These are phyloP conservation scores for Lordiphosa collinella DNA, from an alignment of 1,140 invertebrate genomes.

Conservation along the genomic window DNA sequence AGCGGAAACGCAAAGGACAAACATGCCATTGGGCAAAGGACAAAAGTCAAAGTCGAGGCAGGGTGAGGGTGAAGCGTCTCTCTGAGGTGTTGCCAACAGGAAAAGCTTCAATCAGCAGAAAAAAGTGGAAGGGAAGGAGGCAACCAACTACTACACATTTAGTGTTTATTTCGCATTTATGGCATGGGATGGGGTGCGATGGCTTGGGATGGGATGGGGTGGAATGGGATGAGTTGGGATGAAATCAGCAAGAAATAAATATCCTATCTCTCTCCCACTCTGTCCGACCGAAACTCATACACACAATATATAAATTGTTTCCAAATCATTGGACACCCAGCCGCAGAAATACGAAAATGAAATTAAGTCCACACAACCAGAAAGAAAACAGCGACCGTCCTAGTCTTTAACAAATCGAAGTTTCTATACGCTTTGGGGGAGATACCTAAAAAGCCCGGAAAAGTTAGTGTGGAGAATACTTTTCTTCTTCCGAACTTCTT, in stretches of 20 bases:
- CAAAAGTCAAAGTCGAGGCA: conserved; percentile 49
- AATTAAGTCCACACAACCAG: conserved; percentile 54
- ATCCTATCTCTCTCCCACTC: conserved; percentile 32
- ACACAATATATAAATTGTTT: conserved; percentile 69
- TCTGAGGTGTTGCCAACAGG: conserved; percentile 69
- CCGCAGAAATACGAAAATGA: conserved; percentile 68
- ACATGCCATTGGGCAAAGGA: conserved; percentile 66
- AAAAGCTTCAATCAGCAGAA: conserved; percentile 72
- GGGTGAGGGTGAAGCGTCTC: not conserved
- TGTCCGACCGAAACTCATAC: not conserved
- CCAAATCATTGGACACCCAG: conserved; percentile 72
- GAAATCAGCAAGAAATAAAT: conserved; percentile 75
- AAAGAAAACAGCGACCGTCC: not conserved
- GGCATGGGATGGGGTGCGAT: not conserved
- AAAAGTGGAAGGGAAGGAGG: conserved; percentile 13
- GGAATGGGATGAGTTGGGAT: conserved; percentile 27
- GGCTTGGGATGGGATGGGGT: conserved; percentile 5
- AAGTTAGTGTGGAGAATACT: too few species aligned
- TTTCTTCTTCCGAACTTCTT: too few species aligned
- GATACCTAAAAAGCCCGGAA: not conserved
- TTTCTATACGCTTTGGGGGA: conserved; percentile 1
- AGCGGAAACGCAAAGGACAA: conserved; percentile 56
- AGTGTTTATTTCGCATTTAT: conserved; percentile 76
- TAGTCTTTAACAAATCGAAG: conserved; percentile 9
- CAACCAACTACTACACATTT: conserved; percentile 70